Evolutionary conservation across 30 jellyfish, hydroid and myxozoan species (phyloP).

Genomic region (Thelohanellus kitauei): DNA sequence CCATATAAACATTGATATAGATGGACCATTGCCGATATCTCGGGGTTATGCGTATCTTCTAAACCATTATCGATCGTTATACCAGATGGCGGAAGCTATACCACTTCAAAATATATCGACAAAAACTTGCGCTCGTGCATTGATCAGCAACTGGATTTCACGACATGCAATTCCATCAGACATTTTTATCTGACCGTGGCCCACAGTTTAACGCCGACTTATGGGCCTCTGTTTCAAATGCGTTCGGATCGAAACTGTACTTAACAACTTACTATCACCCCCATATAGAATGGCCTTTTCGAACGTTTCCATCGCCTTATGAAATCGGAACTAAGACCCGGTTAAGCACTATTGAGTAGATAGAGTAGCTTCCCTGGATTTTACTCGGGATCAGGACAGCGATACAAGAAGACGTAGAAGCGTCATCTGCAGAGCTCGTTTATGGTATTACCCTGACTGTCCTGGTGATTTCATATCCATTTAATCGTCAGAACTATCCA

Average conservation of each 20-base stretch:
- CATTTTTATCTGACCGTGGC: constrained; percentile 8
- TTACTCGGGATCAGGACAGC: too few species aligned
- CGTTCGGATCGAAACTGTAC: too few species aligned
- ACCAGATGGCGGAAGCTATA: constrained; percentile 13
- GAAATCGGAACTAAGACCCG: constrained; percentile 6
- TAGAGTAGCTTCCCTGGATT: too few species aligned
- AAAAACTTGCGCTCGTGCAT: constrained; percentile 1
- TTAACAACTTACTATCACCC: constrained; percentile 11
- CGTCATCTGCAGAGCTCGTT: too few species aligned
- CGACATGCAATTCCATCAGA: constrained; percentile 4
- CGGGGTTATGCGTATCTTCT: constrained; percentile 7
- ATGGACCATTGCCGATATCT: constrained; percentile 13
- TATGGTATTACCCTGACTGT: too few species aligned
- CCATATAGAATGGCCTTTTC: constrained; percentile 7
- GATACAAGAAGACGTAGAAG: too few species aligned
- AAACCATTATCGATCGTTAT: constrained; percentile 8
- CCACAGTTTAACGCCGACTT: constrained; percentile 7
- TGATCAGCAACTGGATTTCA: constrained; percentile 1
- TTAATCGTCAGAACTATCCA: too few species aligned
- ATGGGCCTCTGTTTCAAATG: too few species aligned
- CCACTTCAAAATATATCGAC: constrained; percentile 5
- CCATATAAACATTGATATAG: constrained; percentile 10
- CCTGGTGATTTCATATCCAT: too few species aligned
- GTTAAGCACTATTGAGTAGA: constrained; percentile 1
- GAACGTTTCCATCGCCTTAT: too few species aligned